Evolutionary conservation across 2,113 vertebrate genomes (phyloP), one percentile per base, ranked within the genome.

Genomic region (Rallus limicola): DNA sequence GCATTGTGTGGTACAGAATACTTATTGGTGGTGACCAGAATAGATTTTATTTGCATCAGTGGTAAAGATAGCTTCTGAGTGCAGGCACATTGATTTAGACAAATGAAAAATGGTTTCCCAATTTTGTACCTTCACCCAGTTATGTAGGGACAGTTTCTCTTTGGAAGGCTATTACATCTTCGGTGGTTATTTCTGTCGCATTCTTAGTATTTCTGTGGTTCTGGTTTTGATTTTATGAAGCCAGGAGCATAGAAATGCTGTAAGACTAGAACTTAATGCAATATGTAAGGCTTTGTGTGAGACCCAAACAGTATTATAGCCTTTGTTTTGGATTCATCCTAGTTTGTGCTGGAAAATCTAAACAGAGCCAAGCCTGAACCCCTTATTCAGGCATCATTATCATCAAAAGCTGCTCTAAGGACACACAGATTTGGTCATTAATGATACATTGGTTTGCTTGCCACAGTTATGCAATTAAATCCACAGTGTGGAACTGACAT

Each of bases 401-500:
- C 84, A 48, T 63, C 71, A 46, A 79, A 87, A 71, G 20, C 38
- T 89, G 34, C n/a, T 7, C 60, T 40, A 64, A 48, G 44, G 38
- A 53, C 42, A 48, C 26, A 19, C 17, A 55, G 46, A 58, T 82
- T 68, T 88, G 79, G 25, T 88, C 55, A 12, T 65, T 52, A 38
- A 28, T 9, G 50, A 56, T 16, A 44, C 74, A 17, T 2, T 29
- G 55, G 33, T 33, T 60, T 82, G n/a, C n/a, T 60, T 68, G 64
- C 12, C 62, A 82, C 89, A 50, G 70, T 58, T 87, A 82, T 33
- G 36, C 70, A 92, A 55, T 95, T 82, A 96, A 98, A 96, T 40
- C 69, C 88, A 82, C 3, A 2, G 60, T 34, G 64, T 82, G 90
- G 96, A 95, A 92, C 87, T 77, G 91, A 42, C 46, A 14, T 48